phyloP scores from a whole-genome alignment of 2,888 invertebrate species.

The Epiblema foenella region DNA sequence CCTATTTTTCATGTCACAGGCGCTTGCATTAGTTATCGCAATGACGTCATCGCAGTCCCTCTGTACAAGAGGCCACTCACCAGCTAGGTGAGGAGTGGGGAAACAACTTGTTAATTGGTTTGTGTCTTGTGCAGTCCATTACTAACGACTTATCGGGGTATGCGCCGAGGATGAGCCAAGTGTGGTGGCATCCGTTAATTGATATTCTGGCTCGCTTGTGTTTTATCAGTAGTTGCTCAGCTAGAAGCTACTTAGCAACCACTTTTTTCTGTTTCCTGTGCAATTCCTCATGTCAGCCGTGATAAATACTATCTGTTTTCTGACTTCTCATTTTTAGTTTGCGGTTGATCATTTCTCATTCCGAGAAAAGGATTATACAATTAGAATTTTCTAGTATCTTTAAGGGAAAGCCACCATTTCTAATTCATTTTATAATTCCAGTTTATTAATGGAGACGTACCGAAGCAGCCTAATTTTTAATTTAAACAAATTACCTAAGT shows the following conservation, averaged over 20 bases:
- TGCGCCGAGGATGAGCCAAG: constrained; percentile 63
- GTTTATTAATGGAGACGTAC: constrained; percentile 35
- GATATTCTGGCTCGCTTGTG: constrained; percentile 63
- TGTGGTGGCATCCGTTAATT: constrained; percentile 75
- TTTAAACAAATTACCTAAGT: constrained; percentile 45
- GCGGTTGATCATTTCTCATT: not conserved
- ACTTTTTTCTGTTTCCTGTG: constrained; percentile 18
- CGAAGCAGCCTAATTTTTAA: constrained; percentile 40
- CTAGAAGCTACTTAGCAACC: constrained; percentile 19
- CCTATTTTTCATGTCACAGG: not conserved
- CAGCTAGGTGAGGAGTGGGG: constrained; percentile 52
- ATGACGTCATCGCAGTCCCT: constrained; percentile 33
- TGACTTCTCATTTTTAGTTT: not conserved
- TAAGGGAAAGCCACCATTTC: constrained; percentile 32
- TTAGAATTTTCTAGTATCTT: constrained; percentile 10
- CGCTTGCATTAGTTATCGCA: constrained; percentile 1
- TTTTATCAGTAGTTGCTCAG: constrained; percentile 57
- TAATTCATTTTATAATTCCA: constrained; percentile 27
- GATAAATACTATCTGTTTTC: not conserved
- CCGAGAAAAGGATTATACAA: not conserved
- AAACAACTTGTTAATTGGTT: constrained; percentile 70
- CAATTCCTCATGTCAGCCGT: constrained; percentile 6
- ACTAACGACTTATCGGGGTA: constrained; percentile 45
- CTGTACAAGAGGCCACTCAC: constrained; percentile 14
- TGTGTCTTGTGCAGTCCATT: constrained; percentile 69